Evolutionary conservation across 1,140 invertebrate genomes (phyloP).

Genomic region (Atopsyche davidsoni): DNA sequence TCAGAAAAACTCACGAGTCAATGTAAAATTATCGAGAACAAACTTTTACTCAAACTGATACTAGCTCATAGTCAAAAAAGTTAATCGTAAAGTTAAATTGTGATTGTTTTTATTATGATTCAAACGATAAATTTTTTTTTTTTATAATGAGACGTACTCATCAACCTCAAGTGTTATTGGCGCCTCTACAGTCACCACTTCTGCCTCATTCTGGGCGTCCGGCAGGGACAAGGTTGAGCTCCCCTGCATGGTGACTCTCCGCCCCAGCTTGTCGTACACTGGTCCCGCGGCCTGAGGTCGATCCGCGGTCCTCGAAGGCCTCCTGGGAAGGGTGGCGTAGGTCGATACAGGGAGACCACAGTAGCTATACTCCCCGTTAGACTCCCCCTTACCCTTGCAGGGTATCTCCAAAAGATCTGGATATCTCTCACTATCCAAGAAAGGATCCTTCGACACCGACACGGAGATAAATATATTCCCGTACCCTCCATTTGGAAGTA

Average conservation of each 20-base stretch:
- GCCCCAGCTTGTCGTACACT: constrained; percentile 84
- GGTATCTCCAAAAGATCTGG: constrained; percentile 72
- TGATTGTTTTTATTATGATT: too few relatives aligned
- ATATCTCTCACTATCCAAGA: constrained; percentile 57
- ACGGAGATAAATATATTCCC: constrained; percentile 72
- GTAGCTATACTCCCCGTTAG: constrained; percentile 31
- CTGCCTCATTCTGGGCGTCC: constrained; percentile 43
- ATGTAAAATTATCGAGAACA: too few relatives aligned
- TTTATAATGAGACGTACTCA: constrained; percentile 27
- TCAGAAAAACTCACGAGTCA: too few relatives aligned
- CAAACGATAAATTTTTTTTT: neutral
- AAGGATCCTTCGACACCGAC: constrained; percentile 61
- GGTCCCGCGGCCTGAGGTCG: constrained; percentile 47
- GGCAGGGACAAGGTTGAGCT: constrained; percentile 74
- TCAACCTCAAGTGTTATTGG: constrained; percentile 28
- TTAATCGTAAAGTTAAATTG: too few relatives aligned
- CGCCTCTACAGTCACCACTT: constrained; percentile 17
- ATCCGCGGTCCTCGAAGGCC: constrained; percentile 42
- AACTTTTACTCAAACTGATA: too few relatives aligned
- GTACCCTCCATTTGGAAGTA: constrained; percentile 37
- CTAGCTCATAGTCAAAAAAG: too few relatives aligned
- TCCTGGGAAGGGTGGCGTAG: constrained; percentile 58
- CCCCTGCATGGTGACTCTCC: constrained; percentile 78
- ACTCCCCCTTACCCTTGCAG: constrained; percentile 50
- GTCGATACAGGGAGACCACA: constrained; percentile 39